Base-by-base conservation (phyloP, 2,888 invertebrate genomes). In the Sicus ferrugineus region DNA sequence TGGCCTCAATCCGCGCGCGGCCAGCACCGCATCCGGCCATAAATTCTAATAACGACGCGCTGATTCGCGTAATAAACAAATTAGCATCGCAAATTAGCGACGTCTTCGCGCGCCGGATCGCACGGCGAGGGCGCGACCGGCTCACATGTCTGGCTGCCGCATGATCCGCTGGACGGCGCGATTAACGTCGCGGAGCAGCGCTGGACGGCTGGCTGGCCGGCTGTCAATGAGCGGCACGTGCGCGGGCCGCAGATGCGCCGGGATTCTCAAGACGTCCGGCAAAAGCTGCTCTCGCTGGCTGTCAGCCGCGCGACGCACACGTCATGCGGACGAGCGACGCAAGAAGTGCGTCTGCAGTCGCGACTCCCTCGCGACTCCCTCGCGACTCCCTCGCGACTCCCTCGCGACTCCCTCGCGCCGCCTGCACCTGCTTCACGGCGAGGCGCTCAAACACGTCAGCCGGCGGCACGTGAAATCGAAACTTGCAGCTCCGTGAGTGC, bases 11-110 rank as follows among this genome's bases (percentile, higher is more conserved):
- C 48, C 30, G 46, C 21, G 23, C 54, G 19, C 54, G 14, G 7
- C 7, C 34, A 21, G 34, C 5, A 26, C 3, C 21, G 48, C 68
- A 68, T 61, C 61, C 62, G 69, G 58, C 30, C 65, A 66, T 69
- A 69, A 69, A 69, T 69, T 66, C 50, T 65, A 69, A 69, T 69
- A 65, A 65, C 52, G 50, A n/a, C n/a, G 61, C 59, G 31, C 50
- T 69, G 31, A 65, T 66, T 69, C 23, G 65, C 65, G 59, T 50
- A 65, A 66, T 69, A 69, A 69, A 66, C 65, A 65, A 65, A 66
- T 69, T 66, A 66, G 61, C 54, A 69, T 69, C 63, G 59, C 68
- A 69, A 69, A 69, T 69, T 56, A 69, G 59, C 42, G 59, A 66
- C 38, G 38, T 66, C 38, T 66, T n/a, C n/a, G 50, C 9, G n/a